Percentiles rank a stretch among this genome's conserved stretches.
Conservation (phyloP, 2,797 vertebrate species). For the Aphelocoma californica region DNA sequence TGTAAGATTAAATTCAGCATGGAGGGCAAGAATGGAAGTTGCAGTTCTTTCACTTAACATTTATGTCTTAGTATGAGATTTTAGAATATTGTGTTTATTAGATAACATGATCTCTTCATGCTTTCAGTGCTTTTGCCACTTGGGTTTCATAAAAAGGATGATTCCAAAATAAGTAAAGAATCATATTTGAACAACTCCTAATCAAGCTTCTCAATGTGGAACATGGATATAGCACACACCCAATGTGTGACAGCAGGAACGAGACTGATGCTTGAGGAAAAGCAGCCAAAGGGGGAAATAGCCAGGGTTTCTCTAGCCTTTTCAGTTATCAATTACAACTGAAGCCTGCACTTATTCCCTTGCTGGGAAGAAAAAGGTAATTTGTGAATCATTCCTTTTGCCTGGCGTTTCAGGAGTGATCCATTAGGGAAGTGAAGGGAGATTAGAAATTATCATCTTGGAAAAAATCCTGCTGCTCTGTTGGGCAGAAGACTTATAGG, state of each 20-base stretch:
- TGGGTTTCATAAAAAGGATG: background rate
- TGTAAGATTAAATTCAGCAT: background rate
- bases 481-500: background rate
- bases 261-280: background rate
- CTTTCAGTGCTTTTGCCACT: background rate
- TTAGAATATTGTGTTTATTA: slow-evolving; percentile 32
- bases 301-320: background rate
- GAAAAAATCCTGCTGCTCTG: background rate
- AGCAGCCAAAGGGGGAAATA: background rate
- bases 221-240: background rate
- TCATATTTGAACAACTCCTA: background rate
- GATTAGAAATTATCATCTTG: background rate
- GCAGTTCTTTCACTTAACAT: background rate
- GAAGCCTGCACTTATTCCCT: background rate
- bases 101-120: background rate
- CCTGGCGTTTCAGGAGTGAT: background rate
- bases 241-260: background rate
- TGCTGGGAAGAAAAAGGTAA: background rate
- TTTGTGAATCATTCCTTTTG: background rate
- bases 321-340: background rate
- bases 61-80: background rate
- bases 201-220: background rate
- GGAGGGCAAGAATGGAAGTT: slow-evolving; percentile 24
- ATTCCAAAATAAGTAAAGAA: slow-evolving; percentile 5
- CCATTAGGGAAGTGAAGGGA: background rate